Evolutionary conservation across 1,140 invertebrate genomes (phyloP), one percentile per base, ranked within the genome.

Genomic region (Drosophila parabipectinata): DNA sequence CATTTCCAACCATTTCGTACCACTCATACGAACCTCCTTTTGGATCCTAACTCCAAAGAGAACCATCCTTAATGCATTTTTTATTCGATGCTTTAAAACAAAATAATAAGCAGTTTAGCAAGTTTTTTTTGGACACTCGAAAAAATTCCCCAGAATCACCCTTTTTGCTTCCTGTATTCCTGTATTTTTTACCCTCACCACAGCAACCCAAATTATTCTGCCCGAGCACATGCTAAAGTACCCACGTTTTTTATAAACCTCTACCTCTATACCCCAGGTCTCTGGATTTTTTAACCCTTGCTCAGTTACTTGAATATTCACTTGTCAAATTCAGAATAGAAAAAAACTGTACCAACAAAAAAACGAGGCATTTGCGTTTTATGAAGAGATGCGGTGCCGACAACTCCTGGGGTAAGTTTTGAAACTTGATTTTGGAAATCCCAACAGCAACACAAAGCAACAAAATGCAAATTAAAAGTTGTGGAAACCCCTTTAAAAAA

Each of bases 381-480:
- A 72, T 72, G 48, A 48, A 32, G 56, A 28, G 34, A 53, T 45
- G 47, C 68, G 57, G 47, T 30, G 55, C 60, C 51, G 47, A 61
- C 48, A 68, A 69, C 39, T 68, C 68, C 79, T 79, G 82, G 82
- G 82, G 82, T 87, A 78, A 82, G 74, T 87, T 87, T 82, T 59
- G 62, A 56, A 87, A 88, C 82, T 87, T 87, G 82, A 87, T 87
- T 88, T 87, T 84, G 47, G 37, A 89, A 47, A 82, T 72, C 62
- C 82, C 53, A 79, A 79, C 74, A 88, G 69, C 58, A 44, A 72
- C 67, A 62, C 69, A 72, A 72, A 61, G 67, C 66, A 77, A 77
- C 62, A 61, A 87, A 87, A 87, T 87, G 83, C 83, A 87, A 87
- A 87, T 87, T 87, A 89, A 87, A 79, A 85, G 83, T 88, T 82